Evolutionary conservation across 2,797 vertebrate genomes (phyloP).

Genomic region (Paedocypris micromegethes): DNA sequence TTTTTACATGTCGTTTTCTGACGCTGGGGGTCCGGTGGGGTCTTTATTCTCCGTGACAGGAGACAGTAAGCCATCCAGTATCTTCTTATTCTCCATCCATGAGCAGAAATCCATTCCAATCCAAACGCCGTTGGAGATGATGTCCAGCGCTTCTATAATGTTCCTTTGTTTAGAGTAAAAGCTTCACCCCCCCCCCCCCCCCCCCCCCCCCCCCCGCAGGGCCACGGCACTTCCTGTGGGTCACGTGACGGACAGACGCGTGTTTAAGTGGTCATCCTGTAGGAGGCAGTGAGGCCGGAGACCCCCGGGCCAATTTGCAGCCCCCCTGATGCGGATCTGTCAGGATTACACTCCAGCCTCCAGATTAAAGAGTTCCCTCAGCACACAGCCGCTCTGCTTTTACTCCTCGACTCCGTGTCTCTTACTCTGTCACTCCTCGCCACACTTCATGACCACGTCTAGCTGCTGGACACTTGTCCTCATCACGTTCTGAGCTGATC

Average conservation of each 20-base stretch:
- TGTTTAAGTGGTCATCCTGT: slow-evolving; percentile 26
- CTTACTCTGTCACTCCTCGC: slow-evolving; percentile 44
- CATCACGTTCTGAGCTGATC: slow-evolving; percentile 58
- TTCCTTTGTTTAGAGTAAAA: slow-evolving; percentile 37
- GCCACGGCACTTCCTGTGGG: slow-evolving; percentile 29
- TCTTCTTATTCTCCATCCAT: slow-evolving; percentile 36
- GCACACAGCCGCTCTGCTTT: slow-evolving; percentile 36
- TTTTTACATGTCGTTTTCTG: slow-evolving; percentile 11
- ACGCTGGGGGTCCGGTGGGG: slow-evolving; percentile 12
- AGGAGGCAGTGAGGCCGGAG: slow-evolving; percentile 27
- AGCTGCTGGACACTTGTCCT: slow-evolving; percentile 52
- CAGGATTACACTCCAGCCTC: slow-evolving; percentile 51
- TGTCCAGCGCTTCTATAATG: slow-evolving; percentile 15
- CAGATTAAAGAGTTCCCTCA: slow-evolving; percentile 53
- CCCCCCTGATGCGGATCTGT: slow-evolving; percentile 50
- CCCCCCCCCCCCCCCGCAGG: slow-evolving; percentile 27
- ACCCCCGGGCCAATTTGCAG: slow-evolving; percentile 49
- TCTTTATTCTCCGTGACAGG: slow-evolving; percentile 36
- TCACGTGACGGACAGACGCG: slow-evolving; percentile 24
- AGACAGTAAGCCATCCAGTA: slow-evolving; percentile 33
- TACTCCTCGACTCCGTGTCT: slow-evolving; percentile 33
- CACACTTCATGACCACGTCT: slow-evolving; percentile 53
- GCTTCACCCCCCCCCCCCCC: slow-evolving; percentile 33
- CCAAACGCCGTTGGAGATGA: too few relatives aligned
- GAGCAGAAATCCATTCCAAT: slow-evolving; percentile 36